Conservation (phyloP, 1,140 invertebrate species). For the Ylistrum balloti region DNA sequence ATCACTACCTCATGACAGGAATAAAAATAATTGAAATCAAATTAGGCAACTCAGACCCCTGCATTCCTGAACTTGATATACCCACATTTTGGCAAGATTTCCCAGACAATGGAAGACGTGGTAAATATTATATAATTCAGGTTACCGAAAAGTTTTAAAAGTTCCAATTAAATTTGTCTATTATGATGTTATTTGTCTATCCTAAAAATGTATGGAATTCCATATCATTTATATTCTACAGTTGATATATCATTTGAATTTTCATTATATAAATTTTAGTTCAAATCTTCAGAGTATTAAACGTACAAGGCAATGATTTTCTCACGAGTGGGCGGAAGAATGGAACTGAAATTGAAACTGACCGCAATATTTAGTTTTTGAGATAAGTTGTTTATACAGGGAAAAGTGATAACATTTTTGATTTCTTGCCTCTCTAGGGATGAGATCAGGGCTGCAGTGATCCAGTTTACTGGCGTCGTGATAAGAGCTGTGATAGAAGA, state of each 20-base stretch:
- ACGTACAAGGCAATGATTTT: background rate
- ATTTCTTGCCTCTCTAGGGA: background rate
- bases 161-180: background rate
- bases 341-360: constrained; percentile 18
- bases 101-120: background rate
- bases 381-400: constrained; percentile 20
- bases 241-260: background rate
- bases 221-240: background rate
- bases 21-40: constrained; percentile 11
- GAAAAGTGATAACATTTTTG: constrained; percentile 24
- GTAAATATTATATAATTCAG: background rate
- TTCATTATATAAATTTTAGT: background rate
- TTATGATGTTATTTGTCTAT: background rate
- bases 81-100: constrained; percentile 18
- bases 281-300: background rate
- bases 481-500: background rate
- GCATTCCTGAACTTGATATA: constrained; percentile 23
- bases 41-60: constrained; percentile 16
- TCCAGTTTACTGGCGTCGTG: background rate
- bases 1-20: background rate
- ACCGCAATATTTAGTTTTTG: constrained; percentile 19
- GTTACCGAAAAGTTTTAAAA: background rate
- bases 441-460: constrained; percentile 7
- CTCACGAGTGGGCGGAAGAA: constrained; percentile 27
- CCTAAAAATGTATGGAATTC: background rate